Conservation (phyloP, 2,113 vertebrate species). For the Turdus rufiventris region DNA sequence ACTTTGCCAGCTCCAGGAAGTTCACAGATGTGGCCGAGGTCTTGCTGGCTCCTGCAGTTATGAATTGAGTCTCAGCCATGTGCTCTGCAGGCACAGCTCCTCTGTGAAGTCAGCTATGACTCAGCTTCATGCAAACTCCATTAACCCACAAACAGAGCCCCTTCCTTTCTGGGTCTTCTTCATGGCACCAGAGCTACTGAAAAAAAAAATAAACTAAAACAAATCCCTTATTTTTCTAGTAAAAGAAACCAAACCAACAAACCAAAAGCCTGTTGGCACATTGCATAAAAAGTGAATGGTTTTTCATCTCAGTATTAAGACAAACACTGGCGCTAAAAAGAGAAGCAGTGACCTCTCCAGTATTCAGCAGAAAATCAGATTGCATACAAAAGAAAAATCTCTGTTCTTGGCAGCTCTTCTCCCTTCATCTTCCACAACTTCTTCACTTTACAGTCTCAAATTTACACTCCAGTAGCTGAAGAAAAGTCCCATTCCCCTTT, state of each 20-base stretch:
- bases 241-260: background rate
- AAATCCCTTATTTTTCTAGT: background rate
- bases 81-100: background rate
- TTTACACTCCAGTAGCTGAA: background rate
- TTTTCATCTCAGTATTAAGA: background rate
- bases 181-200: background rate
- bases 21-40: background rate
- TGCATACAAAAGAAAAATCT: background rate
- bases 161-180: background rate
- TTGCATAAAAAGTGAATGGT: background rate
- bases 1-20: background rate
- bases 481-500: background rate
- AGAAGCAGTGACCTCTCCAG: background rate
- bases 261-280: background rate
- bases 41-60: background rate
- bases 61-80: background rate
- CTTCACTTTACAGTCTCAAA: background rate
- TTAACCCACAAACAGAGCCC: background rate
- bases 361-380: background rate
- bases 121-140: background rate
- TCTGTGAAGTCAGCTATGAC: background rate
- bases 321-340: background rate
- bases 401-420: background rate
- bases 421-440: background rate
- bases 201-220: background rate